Conservation (phyloP, 1,140 invertebrate species). For the Agrilus planipennis region DNA sequence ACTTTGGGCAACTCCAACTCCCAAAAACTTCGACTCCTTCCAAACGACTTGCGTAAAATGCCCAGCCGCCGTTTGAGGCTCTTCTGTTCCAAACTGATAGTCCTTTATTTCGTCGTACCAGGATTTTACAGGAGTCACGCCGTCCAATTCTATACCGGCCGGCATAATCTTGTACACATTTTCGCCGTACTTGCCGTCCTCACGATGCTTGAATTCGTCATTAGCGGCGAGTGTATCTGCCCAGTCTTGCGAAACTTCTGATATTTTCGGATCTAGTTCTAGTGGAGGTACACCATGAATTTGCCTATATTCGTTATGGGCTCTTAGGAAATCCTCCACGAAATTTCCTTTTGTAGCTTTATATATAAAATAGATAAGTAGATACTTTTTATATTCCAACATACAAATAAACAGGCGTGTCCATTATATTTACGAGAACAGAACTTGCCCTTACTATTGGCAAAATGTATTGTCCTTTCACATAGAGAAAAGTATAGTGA, state of each 20-base stretch:
- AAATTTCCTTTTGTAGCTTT: slow-evolving; percentile 4
- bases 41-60: slow-evolving; percentile 72
- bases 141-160: slow-evolving; percentile 54
- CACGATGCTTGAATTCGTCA: slow-evolving; percentile 60
- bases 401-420: too few relatives aligned
- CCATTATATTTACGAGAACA: too few relatives aligned
- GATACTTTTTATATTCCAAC: too few relatives aligned
- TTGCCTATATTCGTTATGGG: slow-evolving; percentile 65
- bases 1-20: slow-evolving; percentile 62
- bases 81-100: slow-evolving; percentile 49
- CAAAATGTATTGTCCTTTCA: too few relatives aligned
- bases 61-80: slow-evolving; percentile 52
- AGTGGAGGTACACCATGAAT: slow-evolving; percentile 57
- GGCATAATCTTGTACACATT: slow-evolving; percentile 70
- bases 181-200: slow-evolving; percentile 65
- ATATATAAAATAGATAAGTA: too few relatives aligned
- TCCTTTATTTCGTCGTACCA: slow-evolving; percentile 54
- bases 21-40: slow-evolving; percentile 62
- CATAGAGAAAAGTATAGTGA: too few relatives aligned
- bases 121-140: slow-evolving; percentile 57
- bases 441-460: too few relatives aligned
- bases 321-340: slow-evolving; percentile 36
- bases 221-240: slow-evolving; percentile 57
- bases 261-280: slow-evolving; percentile 39
- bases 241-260: slow-evolving; percentile 70